Conservation (phyloP, 2,113 vertebrate genomes). For the Plestiodon gilberti region DNA sequence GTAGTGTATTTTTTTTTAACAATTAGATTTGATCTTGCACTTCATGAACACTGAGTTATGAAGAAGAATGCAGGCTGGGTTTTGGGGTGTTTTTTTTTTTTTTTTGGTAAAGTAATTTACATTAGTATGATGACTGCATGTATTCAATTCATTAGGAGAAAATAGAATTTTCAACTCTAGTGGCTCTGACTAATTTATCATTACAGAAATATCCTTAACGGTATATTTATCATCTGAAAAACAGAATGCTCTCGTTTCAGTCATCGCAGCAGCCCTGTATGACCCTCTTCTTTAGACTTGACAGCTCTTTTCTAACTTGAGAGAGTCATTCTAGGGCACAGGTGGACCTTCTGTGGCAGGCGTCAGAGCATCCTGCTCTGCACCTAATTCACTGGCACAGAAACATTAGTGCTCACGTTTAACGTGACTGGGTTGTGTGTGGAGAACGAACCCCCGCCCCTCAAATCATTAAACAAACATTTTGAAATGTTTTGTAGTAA, state of each 20-base stretch:
- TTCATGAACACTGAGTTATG: slow-evolving; percentile 40
- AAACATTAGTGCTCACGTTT: neutral
- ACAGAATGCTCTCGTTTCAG: slow-evolving; percentile 8
- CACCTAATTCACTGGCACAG: neutral
- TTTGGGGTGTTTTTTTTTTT: too few species aligned
- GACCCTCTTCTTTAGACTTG: slow-evolving; percentile 23
- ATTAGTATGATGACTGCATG: slow-evolving; percentile 42
- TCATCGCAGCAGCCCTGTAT: neutral
- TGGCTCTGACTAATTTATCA: slow-evolving; percentile 44
- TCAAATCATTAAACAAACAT: neutral
- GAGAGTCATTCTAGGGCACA: neutral
- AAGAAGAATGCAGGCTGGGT: slow-evolving; percentile 36
- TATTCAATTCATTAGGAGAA: slow-evolving; percentile 56
- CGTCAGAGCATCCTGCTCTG: neutral
- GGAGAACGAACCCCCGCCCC: too few species aligned
- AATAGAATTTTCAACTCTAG: slow-evolving; percentile 57
- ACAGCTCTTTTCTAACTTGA: slow-evolving; percentile 3
- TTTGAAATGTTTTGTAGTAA: neutral
- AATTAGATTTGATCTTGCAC: slow-evolving; percentile 36
- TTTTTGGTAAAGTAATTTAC: slow-evolving; percentile 49
- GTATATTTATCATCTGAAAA: slow-evolving; percentile 29
- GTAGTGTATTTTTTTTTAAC: slow-evolving; percentile 1
- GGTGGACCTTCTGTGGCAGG: neutral
- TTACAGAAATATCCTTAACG: slow-evolving; percentile 33
- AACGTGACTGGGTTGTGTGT: neutral